These are phyloP conservation scores for Contarinia nasturtii DNA, from an alignment of 1,140 invertebrate genomes.

Conservation along the genomic window DNA sequence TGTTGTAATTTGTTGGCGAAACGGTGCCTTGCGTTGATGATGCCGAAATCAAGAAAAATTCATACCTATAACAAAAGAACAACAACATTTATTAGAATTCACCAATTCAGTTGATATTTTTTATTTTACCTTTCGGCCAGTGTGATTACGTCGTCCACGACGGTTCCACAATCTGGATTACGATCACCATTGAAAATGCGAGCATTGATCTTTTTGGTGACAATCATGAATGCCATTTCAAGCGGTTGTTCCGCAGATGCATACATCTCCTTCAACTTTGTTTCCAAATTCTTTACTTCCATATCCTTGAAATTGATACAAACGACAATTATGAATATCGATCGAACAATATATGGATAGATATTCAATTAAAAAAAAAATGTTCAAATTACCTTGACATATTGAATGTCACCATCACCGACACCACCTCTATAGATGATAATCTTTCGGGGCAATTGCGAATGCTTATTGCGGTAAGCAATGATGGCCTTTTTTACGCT, in stretches of 20 bases:
- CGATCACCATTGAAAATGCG: conserved; percentile 33
- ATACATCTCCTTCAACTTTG: conserved; percentile 31
- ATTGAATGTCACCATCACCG: conserved; percentile 63
- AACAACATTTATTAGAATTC: background rate
- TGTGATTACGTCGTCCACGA: conserved; percentile 73
- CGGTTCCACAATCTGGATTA: conserved; percentile 58
- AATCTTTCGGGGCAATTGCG: conserved; percentile 31
- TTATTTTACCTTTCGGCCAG: conserved; percentile 44
- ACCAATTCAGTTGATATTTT: conserved; percentile 13
- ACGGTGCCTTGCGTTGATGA: conserved; percentile 61
- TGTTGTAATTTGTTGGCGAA: conserved; percentile 60
- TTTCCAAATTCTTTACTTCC: conserved; percentile 27
- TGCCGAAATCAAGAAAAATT: conserved; percentile 68
- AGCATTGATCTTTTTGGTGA: conserved; percentile 52
- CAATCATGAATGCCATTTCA: conserved; percentile 50
- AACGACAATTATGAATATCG: too few species aligned
- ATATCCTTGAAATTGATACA: conserved; percentile 8
- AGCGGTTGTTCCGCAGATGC: conserved; percentile 19
- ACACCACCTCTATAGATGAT: conserved; percentile 66
- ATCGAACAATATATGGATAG: too few species aligned
- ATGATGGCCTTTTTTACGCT: conserved; percentile 38
- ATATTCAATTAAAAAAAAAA: too few species aligned
- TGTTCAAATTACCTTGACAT: conserved; percentile 23
- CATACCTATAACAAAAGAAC: conserved; percentile 14
- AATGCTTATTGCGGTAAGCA: conserved; percentile 25